Conservation (phyloP, 2,888 invertebrate species). For the Lithodes maja region DNA sequence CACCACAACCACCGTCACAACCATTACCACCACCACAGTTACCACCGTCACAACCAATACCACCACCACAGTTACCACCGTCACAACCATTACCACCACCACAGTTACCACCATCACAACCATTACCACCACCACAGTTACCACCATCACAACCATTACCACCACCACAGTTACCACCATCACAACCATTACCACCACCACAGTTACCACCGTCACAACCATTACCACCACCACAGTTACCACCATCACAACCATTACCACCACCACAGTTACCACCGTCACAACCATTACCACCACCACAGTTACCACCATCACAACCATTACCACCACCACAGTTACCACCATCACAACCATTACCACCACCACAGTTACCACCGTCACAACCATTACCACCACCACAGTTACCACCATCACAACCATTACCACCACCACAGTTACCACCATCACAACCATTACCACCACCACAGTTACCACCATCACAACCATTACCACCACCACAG, state of each 20-base stretch:
- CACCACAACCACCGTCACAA: not conserved
- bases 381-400: not conserved
- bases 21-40: not conserved
- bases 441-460: not conserved
- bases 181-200: not conserved
- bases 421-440: not conserved
- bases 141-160: not conserved
- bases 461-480: not conserved
- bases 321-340: not conserved
- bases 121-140: not conserved
- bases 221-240: not conserved
- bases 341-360: not conserved
- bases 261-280: not conserved
- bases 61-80: not conserved
- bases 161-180: not conserved
- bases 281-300: not conserved
- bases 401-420: not conserved
- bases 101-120: constrained; percentile 1
- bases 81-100: not conserved
- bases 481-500: not conserved
- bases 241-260: not conserved
- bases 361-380: not conserved
- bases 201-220: not conserved
- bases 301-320: not conserved
- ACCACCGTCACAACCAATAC: not conserved